Conservation (phyloP, 2,797 vertebrate genomes). For the Myioborus miniatus region DNA sequence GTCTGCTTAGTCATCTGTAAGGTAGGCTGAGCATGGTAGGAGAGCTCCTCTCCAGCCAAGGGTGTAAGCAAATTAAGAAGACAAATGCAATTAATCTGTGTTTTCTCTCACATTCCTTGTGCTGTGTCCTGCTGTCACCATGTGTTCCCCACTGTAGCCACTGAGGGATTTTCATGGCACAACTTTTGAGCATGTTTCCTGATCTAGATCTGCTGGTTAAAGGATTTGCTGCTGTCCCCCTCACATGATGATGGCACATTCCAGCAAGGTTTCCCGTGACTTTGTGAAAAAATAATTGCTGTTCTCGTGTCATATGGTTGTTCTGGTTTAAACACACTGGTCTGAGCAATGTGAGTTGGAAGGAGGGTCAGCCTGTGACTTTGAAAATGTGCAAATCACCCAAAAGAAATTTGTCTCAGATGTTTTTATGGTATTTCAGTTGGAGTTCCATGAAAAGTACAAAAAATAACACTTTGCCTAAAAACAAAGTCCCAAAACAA, state of each 20-base stretch:
- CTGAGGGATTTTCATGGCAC: neutral
- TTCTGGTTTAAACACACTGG: neutral
- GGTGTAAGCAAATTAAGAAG: neutral
- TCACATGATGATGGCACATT: neutral
- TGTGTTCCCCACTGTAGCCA: neutral
- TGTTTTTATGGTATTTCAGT: constrained; percentile 15
- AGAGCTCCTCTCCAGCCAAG: neutral
- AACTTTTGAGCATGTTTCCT: neutral
- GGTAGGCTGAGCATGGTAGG: neutral
- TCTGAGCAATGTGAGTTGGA: neutral
- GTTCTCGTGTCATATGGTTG: neutral
- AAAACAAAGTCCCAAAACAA: constrained; percentile 52
- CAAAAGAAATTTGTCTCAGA: neutral
- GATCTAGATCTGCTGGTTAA: neutral
- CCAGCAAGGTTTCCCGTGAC: neutral
- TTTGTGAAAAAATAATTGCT: neutral
- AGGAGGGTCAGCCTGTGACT: neutral
- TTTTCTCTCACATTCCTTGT: neutral
- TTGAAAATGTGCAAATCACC: neutral
- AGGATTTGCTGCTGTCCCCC: neutral
- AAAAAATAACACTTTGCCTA: constrained; percentile 48
- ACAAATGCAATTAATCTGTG: neutral
- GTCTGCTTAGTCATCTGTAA: constrained; percentile 9
- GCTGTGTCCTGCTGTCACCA: neutral
- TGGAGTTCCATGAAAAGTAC: constrained; percentile 46